Evolutionary conservation across 2,797 vertebrate species (phyloP).

Genomic region (Cyprinella venusta): DNA sequence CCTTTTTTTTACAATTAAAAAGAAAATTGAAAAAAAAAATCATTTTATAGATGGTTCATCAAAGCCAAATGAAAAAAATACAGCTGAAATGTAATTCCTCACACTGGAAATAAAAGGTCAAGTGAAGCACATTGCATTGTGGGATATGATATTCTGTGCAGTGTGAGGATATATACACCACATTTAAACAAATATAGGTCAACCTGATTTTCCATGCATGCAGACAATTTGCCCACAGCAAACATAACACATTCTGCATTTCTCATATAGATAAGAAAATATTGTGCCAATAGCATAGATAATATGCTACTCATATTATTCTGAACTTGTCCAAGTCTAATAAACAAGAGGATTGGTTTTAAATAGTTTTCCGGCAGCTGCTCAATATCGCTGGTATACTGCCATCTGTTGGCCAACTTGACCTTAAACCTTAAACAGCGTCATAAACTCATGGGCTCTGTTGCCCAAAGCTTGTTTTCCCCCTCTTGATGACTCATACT

Average conservation of each 20-base stretch:
- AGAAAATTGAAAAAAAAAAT: no score
- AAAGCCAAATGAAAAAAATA: neutral
- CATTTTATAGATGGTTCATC: neutral
- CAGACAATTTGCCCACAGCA: neutral
- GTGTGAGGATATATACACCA: neutral
- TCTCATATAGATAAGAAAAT: neutral
- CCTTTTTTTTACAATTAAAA: neutral
- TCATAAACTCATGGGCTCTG: neutral
- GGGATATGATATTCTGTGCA: neutral
- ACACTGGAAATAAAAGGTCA: neutral
- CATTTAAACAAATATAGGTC: neutral
- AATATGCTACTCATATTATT: neutral
- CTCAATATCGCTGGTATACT: conserved; percentile 50
- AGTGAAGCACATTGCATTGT: neutral
- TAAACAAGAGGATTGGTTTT: conserved; percentile 11
- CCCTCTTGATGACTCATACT: conserved; percentile 18
- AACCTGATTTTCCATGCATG: neutral
- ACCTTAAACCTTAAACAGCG: neutral
- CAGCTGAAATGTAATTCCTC: neutral
- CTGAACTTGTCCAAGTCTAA: neutral
- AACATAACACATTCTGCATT: neutral
- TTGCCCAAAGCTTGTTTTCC: conserved; percentile 1
- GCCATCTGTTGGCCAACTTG: conserved; percentile 55
- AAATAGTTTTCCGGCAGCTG: neutral
- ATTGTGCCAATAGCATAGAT: neutral